phyloP scores from a whole-genome alignment of 1,140 invertebrate genomes.

The Drosophila bocqueti region DNA sequence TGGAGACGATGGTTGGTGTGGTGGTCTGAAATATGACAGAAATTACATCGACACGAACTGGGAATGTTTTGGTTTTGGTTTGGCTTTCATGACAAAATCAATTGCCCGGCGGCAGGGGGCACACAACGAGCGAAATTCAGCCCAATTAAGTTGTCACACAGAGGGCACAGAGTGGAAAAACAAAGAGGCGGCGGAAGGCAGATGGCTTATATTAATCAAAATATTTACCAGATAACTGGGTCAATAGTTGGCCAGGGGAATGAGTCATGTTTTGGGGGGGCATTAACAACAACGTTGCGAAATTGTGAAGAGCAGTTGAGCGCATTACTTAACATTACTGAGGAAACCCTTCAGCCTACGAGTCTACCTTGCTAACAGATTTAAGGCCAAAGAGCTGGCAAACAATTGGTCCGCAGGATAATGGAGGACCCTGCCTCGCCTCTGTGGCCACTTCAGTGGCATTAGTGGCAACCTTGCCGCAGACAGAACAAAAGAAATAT shows the following conservation, averaged over 20 bases:
- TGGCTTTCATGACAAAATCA: conserved; percentile 56
- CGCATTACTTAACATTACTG: conserved; percentile 15
- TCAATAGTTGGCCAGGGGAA: conserved; percentile 1
- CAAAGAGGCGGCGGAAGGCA: conserved; percentile 5
- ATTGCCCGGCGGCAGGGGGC: conserved; percentile 40
- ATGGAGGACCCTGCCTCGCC: conserved; percentile 9
- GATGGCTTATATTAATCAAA: conserved; percentile 11
- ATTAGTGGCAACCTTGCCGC: conserved; percentile 31
- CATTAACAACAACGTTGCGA: neutral
- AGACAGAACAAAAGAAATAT: conserved; percentile 38
- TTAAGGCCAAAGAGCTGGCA: conserved; percentile 12
- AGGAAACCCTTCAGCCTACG: conserved; percentile 13
- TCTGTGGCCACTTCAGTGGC: conserved; percentile 21
- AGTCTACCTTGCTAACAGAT: conserved; percentile 18
- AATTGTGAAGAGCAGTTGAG: conserved; percentile 3
- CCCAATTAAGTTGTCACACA: conserved; percentile 54
- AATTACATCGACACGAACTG: conserved; percentile 22
- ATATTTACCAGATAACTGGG: conserved; percentile 15
- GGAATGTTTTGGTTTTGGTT: conserved; percentile 39
- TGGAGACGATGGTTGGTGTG: conserved; percentile 8
- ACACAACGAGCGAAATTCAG: conserved; percentile 29
- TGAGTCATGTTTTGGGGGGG: conserved; percentile 17
- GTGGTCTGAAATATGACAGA: conserved; percentile 36
- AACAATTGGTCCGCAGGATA: conserved; percentile 32
- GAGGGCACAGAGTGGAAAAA: conserved; percentile 5